Percentiles rank a stretch among this genome's conserved stretches.
Evolutionary conservation across 2,797 vertebrate genomes (phyloP).

Genomic region (Malacoraja senta): DNA sequence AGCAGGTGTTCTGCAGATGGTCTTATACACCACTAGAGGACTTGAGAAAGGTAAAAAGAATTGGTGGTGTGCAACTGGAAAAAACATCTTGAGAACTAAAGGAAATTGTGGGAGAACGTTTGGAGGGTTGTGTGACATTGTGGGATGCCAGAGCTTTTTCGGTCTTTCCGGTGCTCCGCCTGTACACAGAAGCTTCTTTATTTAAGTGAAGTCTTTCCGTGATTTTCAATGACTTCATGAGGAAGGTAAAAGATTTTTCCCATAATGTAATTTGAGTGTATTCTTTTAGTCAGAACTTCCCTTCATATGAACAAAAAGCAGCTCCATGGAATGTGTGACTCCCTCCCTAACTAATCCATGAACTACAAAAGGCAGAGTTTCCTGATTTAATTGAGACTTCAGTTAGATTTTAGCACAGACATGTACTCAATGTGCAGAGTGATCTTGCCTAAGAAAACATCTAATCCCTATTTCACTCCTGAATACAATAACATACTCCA

Average conservation of each 20-base stretch:
- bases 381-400: too few relatives aligned
- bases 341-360: background rate
- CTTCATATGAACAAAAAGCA: background rate
- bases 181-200: conserved; percentile 15
- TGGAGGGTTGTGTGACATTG: background rate
- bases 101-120: conserved; percentile 20
- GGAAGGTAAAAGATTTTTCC: background rate
- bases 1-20: background rate
- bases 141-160: conserved; percentile 11
- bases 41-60: background rate
- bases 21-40: background rate
- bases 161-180: background rate
- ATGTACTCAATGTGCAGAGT: too few relatives aligned
- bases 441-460: too few relatives aligned
- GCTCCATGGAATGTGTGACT: background rate
- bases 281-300: conserved; percentile 2
- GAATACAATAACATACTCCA: background rate
- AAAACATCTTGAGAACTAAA: background rate
- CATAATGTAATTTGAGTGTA: background rate
- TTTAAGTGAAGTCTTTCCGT: background rate
- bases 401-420: too few relatives aligned
- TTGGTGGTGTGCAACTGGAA: background rate
- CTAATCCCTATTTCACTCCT: background rate
- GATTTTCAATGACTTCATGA: background rate
- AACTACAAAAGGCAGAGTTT: too few relatives aligned